Base-by-base conservation (phyloP, 2,113 vertebrate species). In the Pavo muticus region DNA sequence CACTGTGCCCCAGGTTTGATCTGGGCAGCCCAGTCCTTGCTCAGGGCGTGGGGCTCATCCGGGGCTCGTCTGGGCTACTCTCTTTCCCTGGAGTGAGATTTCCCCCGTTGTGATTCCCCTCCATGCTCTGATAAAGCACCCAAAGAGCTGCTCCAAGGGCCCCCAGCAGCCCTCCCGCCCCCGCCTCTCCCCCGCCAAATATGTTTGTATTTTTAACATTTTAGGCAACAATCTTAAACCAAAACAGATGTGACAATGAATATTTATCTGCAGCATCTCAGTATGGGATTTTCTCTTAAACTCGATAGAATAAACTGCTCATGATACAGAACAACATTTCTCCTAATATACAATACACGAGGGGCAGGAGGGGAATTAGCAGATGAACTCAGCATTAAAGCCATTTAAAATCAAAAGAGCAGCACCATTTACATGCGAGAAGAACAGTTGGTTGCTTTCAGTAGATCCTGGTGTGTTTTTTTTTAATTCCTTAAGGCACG, bases 251-350 rank as follows among this genome's bases (percentile, higher is more conserved):
- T 97, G 95, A 95, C 95, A 95, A 95, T 97, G 97, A 96, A 97
- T 97, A 96, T 97, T 97, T 97, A 97, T 97, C 97, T 97, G 85
- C 96, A 83, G 93, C 95, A 97, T 97, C 97, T 97, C 95, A 92
- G 96, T 96, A 89, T 95, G 97, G 93, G 95, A 97, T 97, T 97
- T 96, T 95, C 94, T 97, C 96, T 97, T 96, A 91, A 96, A 96
- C 86, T 95, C 81, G 84, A 95, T 97, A 96, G 97, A 97, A 97
- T 96, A 97, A 97, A 96, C 95, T 93, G 93, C 94, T 97, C 96
- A 77, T 96, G 94, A 95, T 96, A 94, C 87, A 95, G 96, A 96
- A 93, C 95, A 95, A 94, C 96, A 93, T 95, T 96, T 94, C 94
- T 91, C 86, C 93, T 94, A 93, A 95, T 93, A 94, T 89, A 97